Conservation (phyloP, 1,140 invertebrate species). For the Rhizoglyphus robini region DNA sequence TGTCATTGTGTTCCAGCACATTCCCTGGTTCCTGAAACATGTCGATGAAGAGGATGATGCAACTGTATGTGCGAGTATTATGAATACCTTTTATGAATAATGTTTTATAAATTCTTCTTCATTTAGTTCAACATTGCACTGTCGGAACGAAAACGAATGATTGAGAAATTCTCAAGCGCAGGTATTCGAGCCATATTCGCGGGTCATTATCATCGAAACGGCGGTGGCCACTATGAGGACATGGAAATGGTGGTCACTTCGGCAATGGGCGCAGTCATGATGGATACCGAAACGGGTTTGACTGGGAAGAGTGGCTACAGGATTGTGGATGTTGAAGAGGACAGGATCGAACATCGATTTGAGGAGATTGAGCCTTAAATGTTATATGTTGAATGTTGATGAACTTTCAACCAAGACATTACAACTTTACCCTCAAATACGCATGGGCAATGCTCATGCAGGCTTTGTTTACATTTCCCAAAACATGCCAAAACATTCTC, state of each 20-base stretch:
- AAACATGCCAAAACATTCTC: no score
- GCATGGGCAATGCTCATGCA: no score
- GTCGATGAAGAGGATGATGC: constrained; percentile 31
- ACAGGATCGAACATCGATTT: constrained; percentile 34
- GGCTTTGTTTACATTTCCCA: no score
- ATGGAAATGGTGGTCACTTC: constrained; percentile 41
- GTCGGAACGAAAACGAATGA: constrained; percentile 31
- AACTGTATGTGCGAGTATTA: background rate
- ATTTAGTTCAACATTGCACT: constrained; percentile 38
- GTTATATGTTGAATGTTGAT: no score
- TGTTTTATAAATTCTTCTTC: no score
- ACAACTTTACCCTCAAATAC: no score
- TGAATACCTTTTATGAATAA: no score
- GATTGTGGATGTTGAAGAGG: constrained; percentile 35
- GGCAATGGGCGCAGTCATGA: constrained; percentile 40
- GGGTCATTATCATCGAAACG: constrained; percentile 45
- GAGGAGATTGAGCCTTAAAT: constrained; percentile 11
- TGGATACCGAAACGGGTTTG: constrained; percentile 24
- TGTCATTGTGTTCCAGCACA: constrained; percentile 43
- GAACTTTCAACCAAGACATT: no score
- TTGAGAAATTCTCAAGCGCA: constrained; percentile 36
- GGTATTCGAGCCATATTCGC: constrained; percentile 42
- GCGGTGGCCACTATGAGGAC: constrained; percentile 36
- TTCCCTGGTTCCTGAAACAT: constrained; percentile 39
- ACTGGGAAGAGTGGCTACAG: constrained; percentile 36